Evolutionary conservation across 53 echinoderm and acorn worm species (phyloP).

Genomic region (Hippasteria phrygiana): DNA sequence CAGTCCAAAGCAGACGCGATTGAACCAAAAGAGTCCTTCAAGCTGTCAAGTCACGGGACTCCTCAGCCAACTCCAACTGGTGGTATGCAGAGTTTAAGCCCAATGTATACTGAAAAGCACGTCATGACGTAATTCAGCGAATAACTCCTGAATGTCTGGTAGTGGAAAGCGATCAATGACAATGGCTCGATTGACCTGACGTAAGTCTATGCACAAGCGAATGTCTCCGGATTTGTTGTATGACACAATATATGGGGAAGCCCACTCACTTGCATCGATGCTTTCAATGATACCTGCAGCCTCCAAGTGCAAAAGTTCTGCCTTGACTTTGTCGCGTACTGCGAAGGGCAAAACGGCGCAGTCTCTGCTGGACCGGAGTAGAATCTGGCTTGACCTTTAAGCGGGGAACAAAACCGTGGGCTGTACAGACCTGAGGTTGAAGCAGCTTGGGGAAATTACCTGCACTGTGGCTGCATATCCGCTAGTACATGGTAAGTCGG

Average conservation of each 20-base stretch:
- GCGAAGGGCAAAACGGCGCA: conserved; percentile 40
- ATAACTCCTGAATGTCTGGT: conserved; percentile 16
- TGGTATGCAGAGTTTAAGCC: no score
- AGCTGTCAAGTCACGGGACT: conserved; percentile 27
- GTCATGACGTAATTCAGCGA: conserved; percentile 9
- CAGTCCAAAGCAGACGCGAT: conserved; percentile 25
- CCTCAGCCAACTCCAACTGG: conserved; percentile 36
- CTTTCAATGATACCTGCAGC: conserved; percentile 16
- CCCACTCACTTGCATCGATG: not conserved
- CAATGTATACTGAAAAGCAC: conserved; percentile 11
- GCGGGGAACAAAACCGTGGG: conserved; percentile 1
- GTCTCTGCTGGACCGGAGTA: conserved; percentile 10
- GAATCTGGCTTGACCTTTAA: conserved; percentile 8
- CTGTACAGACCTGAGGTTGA: not conserved
- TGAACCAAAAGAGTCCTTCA: conserved; percentile 1
- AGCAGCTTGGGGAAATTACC: not conserved
- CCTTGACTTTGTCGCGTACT: conserved; percentile 34
- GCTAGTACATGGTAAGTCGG: not conserved
- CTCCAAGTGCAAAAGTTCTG: conserved; percentile 53
- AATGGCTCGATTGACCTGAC: conserved; percentile 24
- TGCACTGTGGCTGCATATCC: not conserved
- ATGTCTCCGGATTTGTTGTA: conserved; percentile 7
- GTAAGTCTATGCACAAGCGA: conserved; percentile 14
- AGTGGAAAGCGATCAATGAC: not conserved
- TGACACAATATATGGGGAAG: not conserved